These are phyloP conservation scores for Natator depressus DNA, from an alignment of 2,113 vertebrate genomes.

Conservation along the genomic window DNA sequence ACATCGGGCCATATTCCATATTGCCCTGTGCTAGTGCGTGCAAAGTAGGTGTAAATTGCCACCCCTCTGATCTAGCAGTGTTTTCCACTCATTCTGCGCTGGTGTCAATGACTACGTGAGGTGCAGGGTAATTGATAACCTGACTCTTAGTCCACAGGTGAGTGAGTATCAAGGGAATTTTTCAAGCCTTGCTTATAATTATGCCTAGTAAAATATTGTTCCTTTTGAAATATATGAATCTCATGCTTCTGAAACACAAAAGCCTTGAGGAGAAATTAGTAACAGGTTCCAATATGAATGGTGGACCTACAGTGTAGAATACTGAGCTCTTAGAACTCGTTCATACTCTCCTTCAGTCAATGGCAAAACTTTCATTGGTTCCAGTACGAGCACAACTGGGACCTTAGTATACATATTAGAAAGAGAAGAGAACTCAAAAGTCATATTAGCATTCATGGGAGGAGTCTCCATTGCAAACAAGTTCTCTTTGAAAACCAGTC, in stretches of 20 bases:
- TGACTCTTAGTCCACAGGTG: not conserved
- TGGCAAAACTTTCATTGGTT: not conserved
- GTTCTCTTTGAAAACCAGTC: not conserved
- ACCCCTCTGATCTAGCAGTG: not conserved
- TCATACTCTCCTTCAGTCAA: not conserved
- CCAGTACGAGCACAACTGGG: not conserved
- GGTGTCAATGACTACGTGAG: not conserved
- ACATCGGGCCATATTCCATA: not conserved
- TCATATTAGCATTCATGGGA: not conserved
- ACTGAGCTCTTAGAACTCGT: not conserved
- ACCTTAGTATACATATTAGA: not conserved
- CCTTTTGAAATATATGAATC: not conserved
- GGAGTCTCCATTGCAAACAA: not conserved
- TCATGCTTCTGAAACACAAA: not conserved
- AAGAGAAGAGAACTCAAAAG: not conserved
- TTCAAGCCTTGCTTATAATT: not conserved
- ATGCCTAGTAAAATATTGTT: not conserved
- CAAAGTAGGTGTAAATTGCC: not conserved
- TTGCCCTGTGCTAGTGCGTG: not conserved
- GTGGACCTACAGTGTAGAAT: not conserved
- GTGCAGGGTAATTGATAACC: not conserved
- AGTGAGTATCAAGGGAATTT: not conserved
- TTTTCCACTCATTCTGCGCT: not conserved
- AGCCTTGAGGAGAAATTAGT: not conserved
- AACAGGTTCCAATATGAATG: not conserved